Evolutionary conservation across 2,113 vertebrate species (phyloP), one percentile per base, ranked within the genome.

Genomic region (Leucosticte australis): DNA sequence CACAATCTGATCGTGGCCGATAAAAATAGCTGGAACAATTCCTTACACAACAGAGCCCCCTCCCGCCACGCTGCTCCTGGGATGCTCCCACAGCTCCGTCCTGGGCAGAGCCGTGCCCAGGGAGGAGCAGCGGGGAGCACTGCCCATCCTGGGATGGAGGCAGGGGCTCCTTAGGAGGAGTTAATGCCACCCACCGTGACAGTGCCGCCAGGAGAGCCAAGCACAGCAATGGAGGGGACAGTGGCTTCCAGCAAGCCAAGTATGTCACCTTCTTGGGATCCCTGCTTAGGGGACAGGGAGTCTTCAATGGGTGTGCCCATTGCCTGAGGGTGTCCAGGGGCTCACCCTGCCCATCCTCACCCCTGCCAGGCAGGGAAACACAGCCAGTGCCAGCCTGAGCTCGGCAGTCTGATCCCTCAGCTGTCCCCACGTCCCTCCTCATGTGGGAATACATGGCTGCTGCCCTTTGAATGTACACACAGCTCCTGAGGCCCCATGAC

Each of bases 11-110:
- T 96, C 55, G 17, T 49, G 17, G 53, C 30, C 14, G 84, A 95
- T 84, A 97, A 97, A 97, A 97, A 97, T 97, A 97, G 82, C 62
- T 5, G 35, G 94, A 95, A 97, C 92, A 82, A 90, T 77, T 87
- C 86, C 76, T 95, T 96, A 74, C 24, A 96, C 93, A 96, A 95
- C 83, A 97, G 86, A 59, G 22, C 78, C 92, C 80, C 74, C 83
- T 68, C 17, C 93, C 9, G 73, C 82, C 15, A 3, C 1, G 7
- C 55, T 41, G 69, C 83, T 79, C 49, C 62, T 18, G 3, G 41
- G 52, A 53, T 33, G n/a, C 28, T 85, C 20, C 89, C 37, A 2
- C 28, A 50, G 53, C 75, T 84, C 69, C 0, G 0, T 52, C 39
- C 17, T 14, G 30, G 49, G 10, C 68, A 67, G 21, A 30, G 53